Percentiles rank a stretch among this genome's conserved stretches.
phyloP scores from a whole-genome alignment of 2,888 invertebrate species.

The Limenitis camilla region DNA sequence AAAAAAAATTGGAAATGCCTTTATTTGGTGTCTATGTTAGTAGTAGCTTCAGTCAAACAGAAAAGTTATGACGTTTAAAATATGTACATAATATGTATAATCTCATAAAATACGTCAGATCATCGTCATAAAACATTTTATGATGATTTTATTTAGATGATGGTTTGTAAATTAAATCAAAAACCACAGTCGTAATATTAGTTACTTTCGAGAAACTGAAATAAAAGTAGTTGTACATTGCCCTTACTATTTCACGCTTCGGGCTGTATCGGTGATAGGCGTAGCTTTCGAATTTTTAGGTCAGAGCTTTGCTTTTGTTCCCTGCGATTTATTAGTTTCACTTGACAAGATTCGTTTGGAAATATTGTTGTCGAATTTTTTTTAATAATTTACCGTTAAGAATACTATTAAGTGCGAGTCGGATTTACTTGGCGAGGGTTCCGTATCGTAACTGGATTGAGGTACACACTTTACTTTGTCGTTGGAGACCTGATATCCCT shows the following conservation, averaged over 20 bases:
- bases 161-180: neutral
- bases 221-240: neutral
- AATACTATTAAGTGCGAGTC: neutral
- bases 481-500: no score
- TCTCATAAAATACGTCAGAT: no score
- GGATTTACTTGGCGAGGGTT: neutral
- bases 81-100: no score
- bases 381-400: neutral
- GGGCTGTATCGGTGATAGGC: slow-evolving; percentile 28
- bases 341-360: slow-evolving; percentile 31
- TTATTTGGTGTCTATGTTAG: no score
- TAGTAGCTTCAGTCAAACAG: no score
- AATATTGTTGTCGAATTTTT: slow-evolving; percentile 6
- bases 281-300: slow-evolving; percentile 35
- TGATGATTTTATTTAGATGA: no score
- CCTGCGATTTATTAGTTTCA: slow-evolving; percentile 31
- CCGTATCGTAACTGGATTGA: no score
- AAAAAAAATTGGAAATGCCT: no score
- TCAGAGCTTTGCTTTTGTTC: slow-evolving; percentile 39
- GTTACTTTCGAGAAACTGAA: neutral
- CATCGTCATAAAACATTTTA: no score
- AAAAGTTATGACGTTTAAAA: no score
- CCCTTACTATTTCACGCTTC: slow-evolving; percentile 23
- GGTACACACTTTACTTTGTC: no score
- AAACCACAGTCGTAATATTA: neutral